These are phyloP conservation scores for Mimumesa dahlbomi DNA, from an alignment of 2,888 invertebrate species.

Conservation along the genomic window DNA sequence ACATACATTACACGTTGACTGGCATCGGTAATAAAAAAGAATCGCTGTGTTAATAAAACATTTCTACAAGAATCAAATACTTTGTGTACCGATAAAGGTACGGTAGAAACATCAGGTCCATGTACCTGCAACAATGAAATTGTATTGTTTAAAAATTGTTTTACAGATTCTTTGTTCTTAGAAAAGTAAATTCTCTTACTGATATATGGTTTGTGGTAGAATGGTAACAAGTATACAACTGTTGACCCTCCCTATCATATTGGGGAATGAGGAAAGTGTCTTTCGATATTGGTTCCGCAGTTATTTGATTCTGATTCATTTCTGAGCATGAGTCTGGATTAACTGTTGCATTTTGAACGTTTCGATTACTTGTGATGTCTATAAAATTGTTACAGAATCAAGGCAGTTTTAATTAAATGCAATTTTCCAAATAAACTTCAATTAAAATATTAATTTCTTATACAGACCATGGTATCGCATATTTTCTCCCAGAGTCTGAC, in stretches of 20 bases:
- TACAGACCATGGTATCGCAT: slow-evolving; percentile 60
- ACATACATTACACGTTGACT: slow-evolving; percentile 81
- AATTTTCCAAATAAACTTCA: too few relatives aligned
- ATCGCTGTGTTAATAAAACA: slow-evolving; percentile 85
- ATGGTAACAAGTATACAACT: slow-evolving; percentile 84
- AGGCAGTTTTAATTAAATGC: too few relatives aligned
- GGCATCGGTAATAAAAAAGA: slow-evolving; percentile 84
- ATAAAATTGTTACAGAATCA: slow-evolving; percentile 19
- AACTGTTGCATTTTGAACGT: slow-evolving; percentile 39
- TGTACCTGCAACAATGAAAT: slow-evolving; percentile 82
- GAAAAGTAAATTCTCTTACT: slow-evolving; percentile 75
- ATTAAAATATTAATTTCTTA: background rate
- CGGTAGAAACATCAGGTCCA: slow-evolving; percentile 85
- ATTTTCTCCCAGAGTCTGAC: slow-evolving; percentile 67
- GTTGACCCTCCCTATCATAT: slow-evolving; percentile 82
- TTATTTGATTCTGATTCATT: slow-evolving; percentile 59
- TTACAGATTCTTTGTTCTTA: slow-evolving; percentile 19
- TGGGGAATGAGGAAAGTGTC: slow-evolving; percentile 83
- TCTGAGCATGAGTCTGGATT: slow-evolving; percentile 59
- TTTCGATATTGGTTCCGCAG: slow-evolving; percentile 66
- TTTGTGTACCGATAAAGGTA: slow-evolving; percentile 86
- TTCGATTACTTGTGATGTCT: slow-evolving; percentile 58
- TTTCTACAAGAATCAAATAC: slow-evolving; percentile 84
- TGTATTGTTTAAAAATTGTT: background rate
- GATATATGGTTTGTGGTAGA: slow-evolving; percentile 82